These are phyloP conservation scores for Labrus mixtus DNA, from an alignment of 2,113 vertebrate species.

Conservation along the genomic window DNA sequence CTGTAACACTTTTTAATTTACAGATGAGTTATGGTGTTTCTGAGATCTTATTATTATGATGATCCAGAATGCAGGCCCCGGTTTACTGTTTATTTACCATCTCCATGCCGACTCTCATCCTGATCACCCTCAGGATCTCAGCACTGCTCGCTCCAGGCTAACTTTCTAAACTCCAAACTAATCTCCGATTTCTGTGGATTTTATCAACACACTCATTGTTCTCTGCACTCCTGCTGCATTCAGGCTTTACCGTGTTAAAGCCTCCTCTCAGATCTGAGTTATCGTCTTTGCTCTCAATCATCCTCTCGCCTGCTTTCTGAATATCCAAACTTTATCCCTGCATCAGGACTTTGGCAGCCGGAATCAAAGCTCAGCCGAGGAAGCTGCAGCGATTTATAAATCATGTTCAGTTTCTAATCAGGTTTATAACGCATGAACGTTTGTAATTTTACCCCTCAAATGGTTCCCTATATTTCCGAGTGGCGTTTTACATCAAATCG, in stretches of 20 bases:
- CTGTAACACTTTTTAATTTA: neutral
- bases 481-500: slow-evolving; percentile 63
- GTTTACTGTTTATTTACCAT: slow-evolving; percentile 11
- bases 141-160: slow-evolving; percentile 37
- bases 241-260: slow-evolving; percentile 75
- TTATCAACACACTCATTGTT: slow-evolving; percentile 66
- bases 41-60: slow-evolving; percentile 16
- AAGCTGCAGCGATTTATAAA: slow-evolving; percentile 76
- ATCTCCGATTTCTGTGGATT: slow-evolving; percentile 75
- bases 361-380: slow-evolving; percentile 67
- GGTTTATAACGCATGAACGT: slow-evolving; percentile 75
- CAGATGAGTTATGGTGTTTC: neutral
- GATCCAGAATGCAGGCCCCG: neutral
- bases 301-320: slow-evolving; percentile 65
- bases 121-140: slow-evolving; percentile 45
- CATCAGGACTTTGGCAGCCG: slow-evolving; percentile 75
- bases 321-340: slow-evolving; percentile 81
- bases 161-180: slow-evolving; percentile 75
- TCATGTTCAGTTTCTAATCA: slow-evolving; percentile 76
- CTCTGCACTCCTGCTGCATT: slow-evolving; percentile 69
- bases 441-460: slow-evolving; percentile 76
- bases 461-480: slow-evolving; percentile 58
- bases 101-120: slow-evolving; percentile 25
- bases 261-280: slow-evolving; percentile 79
- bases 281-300: slow-evolving; percentile 78